Evolutionary conservation across 2,113 vertebrate genomes (phyloP).

Genomic region (Hippopotamus amphibius): DNA sequence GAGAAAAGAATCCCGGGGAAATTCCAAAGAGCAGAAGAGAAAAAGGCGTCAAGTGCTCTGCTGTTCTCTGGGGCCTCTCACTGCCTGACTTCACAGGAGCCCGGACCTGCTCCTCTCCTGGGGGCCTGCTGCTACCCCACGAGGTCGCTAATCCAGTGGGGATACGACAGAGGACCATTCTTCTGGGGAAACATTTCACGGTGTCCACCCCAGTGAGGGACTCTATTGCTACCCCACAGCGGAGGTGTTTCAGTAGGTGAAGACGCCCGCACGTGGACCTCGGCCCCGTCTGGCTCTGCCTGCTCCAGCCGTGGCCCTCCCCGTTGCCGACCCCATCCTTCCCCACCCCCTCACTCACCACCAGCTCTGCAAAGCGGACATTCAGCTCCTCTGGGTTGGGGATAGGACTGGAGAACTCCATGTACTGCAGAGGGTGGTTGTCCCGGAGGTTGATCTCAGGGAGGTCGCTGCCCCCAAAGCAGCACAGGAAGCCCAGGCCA

Average conservation of each 20-base stretch:
- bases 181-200: neutral
- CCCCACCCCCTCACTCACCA: constrained; percentile 91
- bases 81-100: neutral
- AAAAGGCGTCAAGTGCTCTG: neutral
- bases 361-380: constrained; percentile 95
- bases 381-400: constrained; percentile 96
- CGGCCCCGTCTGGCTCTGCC: neutral
- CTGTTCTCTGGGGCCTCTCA: neutral
- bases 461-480: constrained; percentile 94
- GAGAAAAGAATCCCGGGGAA: neutral
- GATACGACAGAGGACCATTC: neutral
- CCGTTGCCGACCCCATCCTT: accelerated
- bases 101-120: neutral
- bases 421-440: constrained; percentile 94
- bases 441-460: constrained; percentile 98
- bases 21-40: neutral
- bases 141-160: neutral
- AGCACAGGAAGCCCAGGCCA: constrained; percentile 96
- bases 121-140: neutral
- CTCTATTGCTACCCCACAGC: neutral
- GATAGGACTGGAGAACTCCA: constrained; percentile 97
- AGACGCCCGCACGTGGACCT: neutral
- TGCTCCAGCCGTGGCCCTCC: neutral
- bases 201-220: neutral
- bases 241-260: neutral